A percentile compares a stretch with the other conserved stretches of the same genome.
Conservation (phyloP, 2,797 vertebrate genomes). For the Carapus acus region DNA sequence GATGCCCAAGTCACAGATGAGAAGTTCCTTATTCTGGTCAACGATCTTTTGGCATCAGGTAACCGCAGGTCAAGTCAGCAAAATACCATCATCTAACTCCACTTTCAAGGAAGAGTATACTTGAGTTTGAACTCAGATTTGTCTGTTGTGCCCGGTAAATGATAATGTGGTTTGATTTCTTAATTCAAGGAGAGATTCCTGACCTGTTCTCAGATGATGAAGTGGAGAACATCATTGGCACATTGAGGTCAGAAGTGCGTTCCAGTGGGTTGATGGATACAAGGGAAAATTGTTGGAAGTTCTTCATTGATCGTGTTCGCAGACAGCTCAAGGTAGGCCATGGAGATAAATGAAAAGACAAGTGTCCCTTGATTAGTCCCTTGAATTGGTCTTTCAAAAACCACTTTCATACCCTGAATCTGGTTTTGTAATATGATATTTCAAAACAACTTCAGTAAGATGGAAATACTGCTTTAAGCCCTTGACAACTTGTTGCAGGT, state of each 20-base stretch:
- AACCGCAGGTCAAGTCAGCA: conserved; percentile 38
- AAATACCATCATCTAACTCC: too few species aligned
- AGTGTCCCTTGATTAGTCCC: too few species aligned
- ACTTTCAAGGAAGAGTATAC: too few species aligned
- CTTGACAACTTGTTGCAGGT: conserved; percentile 71
- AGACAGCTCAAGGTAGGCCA: conserved; percentile 85
- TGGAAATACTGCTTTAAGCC: too few species aligned
- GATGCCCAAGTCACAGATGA: conserved; percentile 89
- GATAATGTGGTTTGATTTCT: conserved; percentile 12
- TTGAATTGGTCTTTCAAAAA: too few species aligned
- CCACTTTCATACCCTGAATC: too few species aligned
- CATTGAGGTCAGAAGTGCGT: conserved; percentile 81
- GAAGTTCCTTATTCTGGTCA: conserved; percentile 91
- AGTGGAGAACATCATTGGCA: conserved; percentile 82
- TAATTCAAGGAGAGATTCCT: conserved; percentile 84
- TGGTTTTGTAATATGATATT: too few species aligned
- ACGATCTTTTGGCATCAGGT: conserved; percentile 94
- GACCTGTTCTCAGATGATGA: conserved; percentile 90
- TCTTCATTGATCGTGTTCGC: conserved; percentile 87
- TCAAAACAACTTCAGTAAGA: conserved; percentile 1
- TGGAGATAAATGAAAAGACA: not conserved
- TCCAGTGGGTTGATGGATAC: conserved; percentile 79
- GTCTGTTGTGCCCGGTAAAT: not conserved
- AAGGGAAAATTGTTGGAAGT: conserved; percentile 90
- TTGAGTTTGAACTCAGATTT: not conserved